A percentile compares a stretch with the other conserved stretches of the same genome.
phyloP scores from a whole-genome alignment of 2,797 vertebrate species.

The Neoniphon sammara region DNA sequence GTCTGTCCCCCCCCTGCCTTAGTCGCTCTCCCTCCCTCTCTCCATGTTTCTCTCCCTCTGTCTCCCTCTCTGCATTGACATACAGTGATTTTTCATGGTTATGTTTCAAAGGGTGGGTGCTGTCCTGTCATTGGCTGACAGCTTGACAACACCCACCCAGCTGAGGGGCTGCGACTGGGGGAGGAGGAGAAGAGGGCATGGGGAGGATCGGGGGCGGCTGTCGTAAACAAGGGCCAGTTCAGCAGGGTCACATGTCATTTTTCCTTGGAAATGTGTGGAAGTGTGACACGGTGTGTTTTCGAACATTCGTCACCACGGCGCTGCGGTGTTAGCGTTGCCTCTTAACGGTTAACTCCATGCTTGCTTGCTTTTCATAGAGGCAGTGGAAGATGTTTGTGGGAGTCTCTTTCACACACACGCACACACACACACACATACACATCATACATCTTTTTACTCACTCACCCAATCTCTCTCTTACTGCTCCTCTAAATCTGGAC shows the following conservation, averaged over 20 bases:
- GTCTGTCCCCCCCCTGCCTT: no score
- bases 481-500: background rate
- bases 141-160: conserved; percentile 69
- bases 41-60: background rate
- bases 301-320: no score
- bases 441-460: background rate
- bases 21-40: background rate
- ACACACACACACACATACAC: background rate
- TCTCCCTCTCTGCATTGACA: conserved; percentile 19
- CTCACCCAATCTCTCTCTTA: background rate
- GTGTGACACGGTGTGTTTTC: no score
- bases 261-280: conserved; percentile 20
- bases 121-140: conserved; percentile 62
- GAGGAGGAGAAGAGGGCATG: conserved; percentile 44
- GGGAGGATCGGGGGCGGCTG: conserved; percentile 22
- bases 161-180: conserved; percentile 43
- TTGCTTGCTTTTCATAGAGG: no score
- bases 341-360: no score
- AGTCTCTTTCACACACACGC: no score
- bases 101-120: conserved; percentile 53
- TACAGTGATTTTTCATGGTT: conserved; percentile 50
- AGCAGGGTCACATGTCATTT: conserved; percentile 28
- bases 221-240: conserved; percentile 41
- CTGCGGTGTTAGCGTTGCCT: no score
- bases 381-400: no score